These are phyloP conservation scores for Anoplopoma fimbria DNA, from an alignment of 2,113 vertebrate species.

Conservation along the genomic window DNA sequence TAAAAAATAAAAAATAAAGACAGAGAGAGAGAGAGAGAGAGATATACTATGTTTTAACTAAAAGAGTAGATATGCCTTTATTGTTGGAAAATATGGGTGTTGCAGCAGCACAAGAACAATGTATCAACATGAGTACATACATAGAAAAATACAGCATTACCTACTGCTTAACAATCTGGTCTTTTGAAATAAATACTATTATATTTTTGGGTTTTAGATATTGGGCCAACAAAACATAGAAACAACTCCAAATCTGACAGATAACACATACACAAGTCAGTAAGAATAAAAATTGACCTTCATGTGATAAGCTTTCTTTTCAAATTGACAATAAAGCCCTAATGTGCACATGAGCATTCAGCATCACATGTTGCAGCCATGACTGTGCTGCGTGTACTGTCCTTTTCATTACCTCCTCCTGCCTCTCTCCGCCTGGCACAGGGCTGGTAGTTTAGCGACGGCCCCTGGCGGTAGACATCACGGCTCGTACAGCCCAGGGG, in stretches of 20 bases:
- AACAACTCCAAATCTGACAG: too few species aligned
- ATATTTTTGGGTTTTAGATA: neutral
- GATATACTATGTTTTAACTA: too few species aligned
- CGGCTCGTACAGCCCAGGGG: constrained; percentile 80
- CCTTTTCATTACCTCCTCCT: neutral
- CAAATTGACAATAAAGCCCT: neutral
- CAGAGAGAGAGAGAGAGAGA: too few species aligned
- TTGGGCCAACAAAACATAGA: neutral
- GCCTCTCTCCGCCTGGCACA: neutral
- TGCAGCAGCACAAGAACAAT: neutral
- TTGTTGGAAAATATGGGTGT: neutral
- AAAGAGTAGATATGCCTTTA: neutral
- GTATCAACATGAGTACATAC: neutral
- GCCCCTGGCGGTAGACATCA: constrained; percentile 79
- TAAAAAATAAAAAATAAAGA: too few species aligned
- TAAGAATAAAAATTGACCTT: neutral
- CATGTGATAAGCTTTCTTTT: neutral
- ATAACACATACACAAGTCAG: too few species aligned
- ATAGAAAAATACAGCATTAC: neutral
- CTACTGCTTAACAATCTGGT: neutral
- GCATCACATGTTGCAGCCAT: neutral
- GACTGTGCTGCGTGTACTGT: neutral
- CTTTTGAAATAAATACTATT: neutral
- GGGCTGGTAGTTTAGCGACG: constrained; percentile 68
- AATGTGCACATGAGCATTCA: neutral